Evolutionary conservation across 2,888 invertebrate species (phyloP), one percentile per base, ranked within the genome.

Genomic region (Plagodis dolabraria): DNA sequence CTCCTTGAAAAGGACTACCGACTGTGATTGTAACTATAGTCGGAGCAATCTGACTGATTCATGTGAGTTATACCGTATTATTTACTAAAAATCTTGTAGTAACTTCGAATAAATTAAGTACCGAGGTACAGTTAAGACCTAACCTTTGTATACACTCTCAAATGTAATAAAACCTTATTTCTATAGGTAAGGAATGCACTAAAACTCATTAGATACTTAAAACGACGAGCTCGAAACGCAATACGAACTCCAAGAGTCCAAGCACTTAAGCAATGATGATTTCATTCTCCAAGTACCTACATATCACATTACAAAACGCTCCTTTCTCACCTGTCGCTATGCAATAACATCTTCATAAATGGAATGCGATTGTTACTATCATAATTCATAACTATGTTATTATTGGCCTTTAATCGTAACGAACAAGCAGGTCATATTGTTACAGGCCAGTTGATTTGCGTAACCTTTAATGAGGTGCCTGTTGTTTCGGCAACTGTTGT

Each of bases 401-500:
- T 62, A 57, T 62, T 62, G 45, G 53, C 54, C 47, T 62, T 57
- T 12, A 57, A 61, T 61, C 53, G 53, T 57, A 38, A 53, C 56
- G 49, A 33, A 57, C 63, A 75, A 71, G 71, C 71, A 59, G 75
- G 75, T 70, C 72, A 67, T 67, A 65, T 50, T 68, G 81, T 79
- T 77, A 77, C 80, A 78, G 72, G 69, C 77, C 76, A 78, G 61
- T 80, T 72, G 76, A 60, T 79, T 80, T 80, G 71, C 79, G 80
- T 72, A 80, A 80, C 59, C 43, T 22, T 62, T 54, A 34, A 51
- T 48, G 56, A 10, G 10, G 40, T 10, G 48, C 58, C 46, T 47
- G 42, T 50, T 53, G 57, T 68, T 67, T 70, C 64, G 71, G 74
- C 77, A 80, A 79, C 72, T 62, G 58, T 62, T 63, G 65, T 75